Evolutionary conservation across 2,113 vertebrate genomes (phyloP).

Genomic region (Phoenicopterus ruber): DNA sequence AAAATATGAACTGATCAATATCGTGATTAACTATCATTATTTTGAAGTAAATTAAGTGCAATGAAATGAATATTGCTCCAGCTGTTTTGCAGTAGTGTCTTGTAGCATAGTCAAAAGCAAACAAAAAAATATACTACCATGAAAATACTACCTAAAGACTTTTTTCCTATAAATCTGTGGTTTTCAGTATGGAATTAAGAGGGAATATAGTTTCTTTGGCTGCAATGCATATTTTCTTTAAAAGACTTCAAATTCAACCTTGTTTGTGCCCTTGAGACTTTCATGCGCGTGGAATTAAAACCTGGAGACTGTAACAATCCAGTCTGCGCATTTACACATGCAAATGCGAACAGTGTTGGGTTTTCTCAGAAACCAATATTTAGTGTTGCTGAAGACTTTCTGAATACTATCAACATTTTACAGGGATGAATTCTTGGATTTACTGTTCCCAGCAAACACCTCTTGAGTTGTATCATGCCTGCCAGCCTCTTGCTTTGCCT

Average conservation of each 20-base stretch:
- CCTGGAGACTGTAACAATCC: background rate
- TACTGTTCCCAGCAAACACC: background rate
- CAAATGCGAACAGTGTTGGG: background rate
- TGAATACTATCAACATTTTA: background rate
- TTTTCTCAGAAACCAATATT: background rate
- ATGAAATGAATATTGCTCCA: background rate
- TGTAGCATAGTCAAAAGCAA: background rate
- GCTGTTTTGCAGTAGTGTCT: background rate
- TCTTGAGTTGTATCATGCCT: background rate
- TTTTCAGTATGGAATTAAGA: background rate
- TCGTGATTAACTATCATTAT: background rate
- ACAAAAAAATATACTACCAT: background rate
- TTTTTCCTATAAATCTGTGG: background rate
- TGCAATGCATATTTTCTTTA: background rate
- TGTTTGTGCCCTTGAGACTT: background rate
- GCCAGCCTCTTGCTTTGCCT: background rate
- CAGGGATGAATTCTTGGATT: background rate
- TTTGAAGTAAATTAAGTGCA: background rate
- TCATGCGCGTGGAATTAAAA: background rate
- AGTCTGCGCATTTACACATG: background rate
- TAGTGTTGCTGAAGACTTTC: background rate
- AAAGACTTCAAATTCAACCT: background rate
- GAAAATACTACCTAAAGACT: background rate
- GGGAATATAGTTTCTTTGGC: background rate
- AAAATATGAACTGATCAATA: fast-evolving